Conservation (phyloP, 2,797 vertebrate genomes). For the Lagorchestes hirsutus region DNA sequence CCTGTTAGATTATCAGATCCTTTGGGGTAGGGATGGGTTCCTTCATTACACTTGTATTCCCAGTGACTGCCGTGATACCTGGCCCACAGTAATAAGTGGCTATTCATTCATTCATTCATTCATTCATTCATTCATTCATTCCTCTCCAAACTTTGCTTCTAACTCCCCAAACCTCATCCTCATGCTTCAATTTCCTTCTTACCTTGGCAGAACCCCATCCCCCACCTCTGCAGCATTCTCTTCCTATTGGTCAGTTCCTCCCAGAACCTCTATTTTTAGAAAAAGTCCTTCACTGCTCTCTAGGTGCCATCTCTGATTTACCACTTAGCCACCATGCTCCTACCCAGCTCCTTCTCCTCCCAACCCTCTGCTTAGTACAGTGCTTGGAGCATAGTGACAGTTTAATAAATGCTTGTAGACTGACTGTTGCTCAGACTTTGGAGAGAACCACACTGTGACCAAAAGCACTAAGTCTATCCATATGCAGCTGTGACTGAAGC, state of each 20-base stretch:
- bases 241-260: not conserved
- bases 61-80: not conserved
- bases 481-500: no score
- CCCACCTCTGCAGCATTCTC: not conserved
- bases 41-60: not conserved
- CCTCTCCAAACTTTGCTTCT: not conserved
- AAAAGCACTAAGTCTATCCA: no score
- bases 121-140: not conserved
- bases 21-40: no score
- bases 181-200: not conserved
- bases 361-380: not conserved
- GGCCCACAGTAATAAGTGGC: not conserved
- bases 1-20: not conserved
- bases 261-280: not conserved
- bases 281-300: not conserved
- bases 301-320: not conserved
- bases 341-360: not conserved
- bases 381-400: not conserved
- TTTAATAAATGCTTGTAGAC: not conserved
- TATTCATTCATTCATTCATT: constrained; percentile 28
- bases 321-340: not conserved
- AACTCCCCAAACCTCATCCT: not conserved
- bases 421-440: no score
- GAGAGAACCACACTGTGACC: no score
- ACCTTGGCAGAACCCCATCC: no score